These are phyloP conservation scores for Charanyca ferruginea DNA, from an alignment of 2,888 invertebrate species.

Conservation along the genomic window DNA sequence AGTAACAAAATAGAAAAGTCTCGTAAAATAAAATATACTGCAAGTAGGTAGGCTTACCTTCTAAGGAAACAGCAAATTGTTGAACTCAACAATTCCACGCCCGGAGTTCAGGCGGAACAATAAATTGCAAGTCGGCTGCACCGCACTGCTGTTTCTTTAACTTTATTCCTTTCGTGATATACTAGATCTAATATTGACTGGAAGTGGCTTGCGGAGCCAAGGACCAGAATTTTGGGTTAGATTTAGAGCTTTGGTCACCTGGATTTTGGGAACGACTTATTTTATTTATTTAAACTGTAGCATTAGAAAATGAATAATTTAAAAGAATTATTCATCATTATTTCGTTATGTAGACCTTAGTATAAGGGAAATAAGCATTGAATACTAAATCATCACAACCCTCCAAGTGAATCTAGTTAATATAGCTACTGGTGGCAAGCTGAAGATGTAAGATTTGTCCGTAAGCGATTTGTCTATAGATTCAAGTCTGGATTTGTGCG, in stretches of 20 bases:
- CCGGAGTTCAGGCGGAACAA: conserved; percentile 61
- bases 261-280: neutral
- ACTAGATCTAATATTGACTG: conserved; percentile 59
- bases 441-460: no score
- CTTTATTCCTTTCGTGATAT: conserved; percentile 62
- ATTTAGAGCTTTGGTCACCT: conserved; percentile 21
- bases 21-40: conserved; percentile 45
- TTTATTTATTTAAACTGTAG: neutral
- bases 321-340: neutral
- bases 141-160: conserved; percentile 63
- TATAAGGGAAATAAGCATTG: no score
- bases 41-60: conserved; percentile 49
- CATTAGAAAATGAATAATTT: neutral
- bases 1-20: conserved; percentile 6
- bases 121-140: conserved; percentile 69
- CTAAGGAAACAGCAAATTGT: conserved; percentile 56
- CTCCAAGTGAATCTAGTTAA: no score
- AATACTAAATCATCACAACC: no score
- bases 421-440: no score
- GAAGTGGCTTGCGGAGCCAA: conserved; percentile 42
- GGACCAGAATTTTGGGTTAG: conserved; percentile 10
- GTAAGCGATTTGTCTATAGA: no score
- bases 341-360: no score
- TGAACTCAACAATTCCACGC: conserved; percentile 63
- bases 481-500: no score